Percentiles rank a stretch among this genome's conserved stretches.
Conservation (phyloP, 2,113 vertebrate genomes). For the Calyptommatus sinebrachiatus region DNA sequence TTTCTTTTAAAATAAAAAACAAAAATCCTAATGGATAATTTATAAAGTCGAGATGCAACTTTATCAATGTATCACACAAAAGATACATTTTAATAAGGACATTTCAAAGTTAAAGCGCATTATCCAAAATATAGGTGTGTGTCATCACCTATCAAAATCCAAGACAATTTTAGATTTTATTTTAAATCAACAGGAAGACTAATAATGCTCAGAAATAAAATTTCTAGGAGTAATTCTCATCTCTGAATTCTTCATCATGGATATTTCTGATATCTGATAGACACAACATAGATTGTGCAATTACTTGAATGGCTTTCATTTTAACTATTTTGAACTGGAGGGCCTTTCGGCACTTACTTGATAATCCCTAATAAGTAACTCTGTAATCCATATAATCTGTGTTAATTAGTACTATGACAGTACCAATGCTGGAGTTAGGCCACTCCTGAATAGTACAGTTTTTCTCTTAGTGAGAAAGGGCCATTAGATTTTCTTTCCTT, state of each 20-base stretch:
- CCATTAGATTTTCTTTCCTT: too few species aligned
- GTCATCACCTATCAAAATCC: constrained; percentile 20
- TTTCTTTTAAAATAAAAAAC: constrained; percentile 12
- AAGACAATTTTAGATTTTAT: neutral
- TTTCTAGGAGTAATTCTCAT: constrained; percentile 7
- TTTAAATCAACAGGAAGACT: constrained; percentile 2
- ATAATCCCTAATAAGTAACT: too few species aligned
- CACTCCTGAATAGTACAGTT: too few species aligned
- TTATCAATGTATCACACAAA: constrained; percentile 17
- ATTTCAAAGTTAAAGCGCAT: constrained; percentile 23
- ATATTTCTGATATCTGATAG: constrained; percentile 2
- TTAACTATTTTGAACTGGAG: neutral
- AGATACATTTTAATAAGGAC: constrained; percentile 10
- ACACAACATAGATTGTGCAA: neutral
- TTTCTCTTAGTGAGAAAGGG: too few species aligned
- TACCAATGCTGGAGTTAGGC: too few species aligned
- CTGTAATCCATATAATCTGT: too few species aligned
- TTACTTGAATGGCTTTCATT: neutral
- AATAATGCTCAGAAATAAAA: constrained; percentile 8
- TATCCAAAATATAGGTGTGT: constrained; percentile 23
- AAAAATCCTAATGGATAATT: constrained; percentile 22
- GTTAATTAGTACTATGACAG: too few species aligned
- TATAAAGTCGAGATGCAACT: constrained; percentile 10
- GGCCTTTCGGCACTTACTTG: neutral
- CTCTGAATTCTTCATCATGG: neutral